A percentile compares a stretch with the other conserved stretches of the same genome.
Conservation (phyloP, 2,888 invertebrate genomes). For the Merodon equestris region DNA sequence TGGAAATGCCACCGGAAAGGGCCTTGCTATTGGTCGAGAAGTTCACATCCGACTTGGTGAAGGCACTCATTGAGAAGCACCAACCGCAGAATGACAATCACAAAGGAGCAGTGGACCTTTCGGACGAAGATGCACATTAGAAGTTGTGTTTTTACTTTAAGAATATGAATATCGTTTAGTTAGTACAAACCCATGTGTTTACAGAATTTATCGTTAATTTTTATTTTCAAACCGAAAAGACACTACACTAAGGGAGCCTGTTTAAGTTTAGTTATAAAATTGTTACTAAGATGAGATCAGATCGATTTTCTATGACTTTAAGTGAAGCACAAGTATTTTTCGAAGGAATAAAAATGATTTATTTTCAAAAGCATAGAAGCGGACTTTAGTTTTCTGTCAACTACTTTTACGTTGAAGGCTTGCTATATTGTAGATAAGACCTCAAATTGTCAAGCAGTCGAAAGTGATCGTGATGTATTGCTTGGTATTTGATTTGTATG, state of each 20-base stretch:
- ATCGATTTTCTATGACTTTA: constrained; percentile 4
- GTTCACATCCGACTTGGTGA: constrained; percentile 77
- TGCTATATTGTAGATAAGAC: too few species aligned
- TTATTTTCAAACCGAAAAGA: constrained; percentile 5
- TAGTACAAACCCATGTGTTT: constrained; percentile 6
- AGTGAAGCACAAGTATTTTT: constrained; percentile 28
- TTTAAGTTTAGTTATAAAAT: too few species aligned
- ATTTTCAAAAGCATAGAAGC: constrained; percentile 5
- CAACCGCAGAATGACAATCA: constrained; percentile 40
- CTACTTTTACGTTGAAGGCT: too few species aligned
- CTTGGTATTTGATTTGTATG: too few species aligned
- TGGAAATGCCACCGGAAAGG: constrained; percentile 74
- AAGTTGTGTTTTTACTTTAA: constrained; percentile 15
- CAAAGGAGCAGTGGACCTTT: constrained; percentile 27
- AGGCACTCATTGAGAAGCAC: constrained; percentile 73
- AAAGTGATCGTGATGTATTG: too few species aligned
- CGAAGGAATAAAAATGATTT: constrained; percentile 47
- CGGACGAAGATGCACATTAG: constrained; percentile 55
- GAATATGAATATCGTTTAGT: constrained; percentile 19
- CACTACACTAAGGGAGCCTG: neutral
- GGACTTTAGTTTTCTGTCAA: too few species aligned
- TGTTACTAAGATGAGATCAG: constrained; percentile 3
- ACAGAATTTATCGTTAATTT: constrained; percentile 18
- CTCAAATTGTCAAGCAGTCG: too few species aligned
- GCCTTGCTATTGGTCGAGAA: constrained; percentile 76